A percentile compares a stretch with the other conserved stretches of the same genome.
Conservation (phyloP, 2,797 vertebrate species). For the Champsocephalus gunnari region DNA sequence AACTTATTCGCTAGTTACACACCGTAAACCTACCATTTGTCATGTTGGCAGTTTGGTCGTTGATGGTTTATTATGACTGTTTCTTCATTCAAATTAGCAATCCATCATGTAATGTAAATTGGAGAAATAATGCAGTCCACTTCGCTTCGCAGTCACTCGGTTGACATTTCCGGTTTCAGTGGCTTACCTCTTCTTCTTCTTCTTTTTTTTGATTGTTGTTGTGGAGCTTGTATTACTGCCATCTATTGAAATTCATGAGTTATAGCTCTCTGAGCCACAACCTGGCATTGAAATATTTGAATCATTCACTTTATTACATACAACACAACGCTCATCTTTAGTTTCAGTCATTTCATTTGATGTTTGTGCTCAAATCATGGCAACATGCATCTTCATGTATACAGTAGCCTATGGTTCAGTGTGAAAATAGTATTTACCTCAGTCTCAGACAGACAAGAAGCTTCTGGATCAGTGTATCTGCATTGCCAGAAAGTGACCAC, state of each 20-base stretch:
- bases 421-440: background rate
- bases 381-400: too few species aligned
- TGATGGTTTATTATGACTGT: slow-evolving; percentile 28
- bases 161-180: slow-evolving; percentile 68
- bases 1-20: background rate
- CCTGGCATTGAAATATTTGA: too few species aligned
- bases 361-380: background rate
- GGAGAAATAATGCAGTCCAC: background rate
- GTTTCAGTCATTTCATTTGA: background rate
- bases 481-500: background rate
- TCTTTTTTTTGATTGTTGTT: slow-evolving; percentile 20
- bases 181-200: background rate
- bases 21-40: slow-evolving; percentile 82
- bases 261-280: background rate
- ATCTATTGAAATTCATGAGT: slow-evolving; percentile 28
- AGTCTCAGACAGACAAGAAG: background rate
- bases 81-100: slow-evolving; percentile 47
- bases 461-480: background rate
- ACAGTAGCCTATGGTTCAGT: background rate
- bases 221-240: slow-evolving; percentile 18
- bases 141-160: slow-evolving; percentile 35
- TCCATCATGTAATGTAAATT: slow-evolving; percentile 61
- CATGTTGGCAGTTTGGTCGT: slow-evolving; percentile 76
- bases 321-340: background rate
- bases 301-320: background rate